These are phyloP conservation scores for Scelioninae gen. 1 DNA, from an alignment of 2,888 invertebrate species.

Conservation along the genomic window DNA sequence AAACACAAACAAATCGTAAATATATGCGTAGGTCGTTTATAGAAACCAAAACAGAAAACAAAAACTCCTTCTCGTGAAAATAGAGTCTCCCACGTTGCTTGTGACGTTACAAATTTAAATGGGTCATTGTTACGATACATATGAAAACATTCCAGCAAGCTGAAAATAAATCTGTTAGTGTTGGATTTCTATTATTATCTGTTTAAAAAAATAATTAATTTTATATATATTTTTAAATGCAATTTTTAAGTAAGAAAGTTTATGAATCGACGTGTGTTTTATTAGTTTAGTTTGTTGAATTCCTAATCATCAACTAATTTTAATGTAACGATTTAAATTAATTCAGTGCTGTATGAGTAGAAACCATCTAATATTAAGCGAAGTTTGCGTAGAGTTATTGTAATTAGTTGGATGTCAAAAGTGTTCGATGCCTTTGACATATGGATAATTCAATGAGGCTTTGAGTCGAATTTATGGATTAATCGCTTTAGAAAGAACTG, in stretches of 20 bases:
- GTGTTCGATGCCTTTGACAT: constrained; percentile 30
- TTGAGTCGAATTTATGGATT: constrained; percentile 26
- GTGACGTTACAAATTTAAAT: constrained; percentile 54
- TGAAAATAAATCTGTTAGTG: background rate
- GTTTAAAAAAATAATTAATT: no score
- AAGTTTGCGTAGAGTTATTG: constrained; percentile 15
- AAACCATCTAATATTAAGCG: background rate
- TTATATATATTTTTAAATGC: no score
- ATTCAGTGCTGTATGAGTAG: background rate
- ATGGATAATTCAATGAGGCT: constrained; percentile 26
- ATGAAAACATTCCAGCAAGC: constrained; percentile 28
- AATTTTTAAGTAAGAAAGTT: no score
- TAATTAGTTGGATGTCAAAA: constrained; percentile 43
- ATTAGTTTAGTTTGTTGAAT: no score
- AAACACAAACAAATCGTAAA: constrained; percentile 14
- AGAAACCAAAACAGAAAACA: constrained; percentile 21
- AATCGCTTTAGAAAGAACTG: constrained; percentile 43
- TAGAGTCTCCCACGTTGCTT: constrained; percentile 61
- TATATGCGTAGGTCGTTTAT: constrained; percentile 22
- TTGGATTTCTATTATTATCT: background rate
- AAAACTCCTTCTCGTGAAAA: constrained; percentile 50
- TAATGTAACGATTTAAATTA: no score
- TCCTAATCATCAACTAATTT: no score
- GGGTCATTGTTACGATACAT: constrained; percentile 62
- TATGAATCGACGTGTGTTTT: no score